A percentile compares a stretch with the other conserved stretches of the same genome.
Evolutionary conservation across 2,888 invertebrate species (phyloP).

Genomic region (Drosophila gaucha): DNA sequence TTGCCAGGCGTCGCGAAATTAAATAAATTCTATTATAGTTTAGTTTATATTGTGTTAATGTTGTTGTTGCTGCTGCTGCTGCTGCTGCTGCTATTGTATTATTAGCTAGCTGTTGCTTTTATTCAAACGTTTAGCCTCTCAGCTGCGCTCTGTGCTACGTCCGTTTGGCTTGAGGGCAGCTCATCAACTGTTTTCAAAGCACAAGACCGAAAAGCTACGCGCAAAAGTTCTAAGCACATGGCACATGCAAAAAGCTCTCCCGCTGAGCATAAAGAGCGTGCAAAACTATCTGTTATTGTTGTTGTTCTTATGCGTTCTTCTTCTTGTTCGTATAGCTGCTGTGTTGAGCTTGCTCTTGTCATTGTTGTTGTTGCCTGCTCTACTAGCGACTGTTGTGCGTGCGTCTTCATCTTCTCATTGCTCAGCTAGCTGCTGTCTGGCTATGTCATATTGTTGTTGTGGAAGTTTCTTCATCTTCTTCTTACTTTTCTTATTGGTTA

Average conservation of each 20-base stretch:
- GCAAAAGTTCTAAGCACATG: constrained; percentile 65
- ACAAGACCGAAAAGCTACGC: constrained; percentile 42
- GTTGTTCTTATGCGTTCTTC: background rate
- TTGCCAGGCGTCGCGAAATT: constrained; percentile 31
- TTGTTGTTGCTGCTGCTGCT: constrained; percentile 16
- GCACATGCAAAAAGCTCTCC: constrained; percentile 40
- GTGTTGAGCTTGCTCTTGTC: background rate
- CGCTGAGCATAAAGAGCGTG: constrained; percentile 35
- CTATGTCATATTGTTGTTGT: background rate
- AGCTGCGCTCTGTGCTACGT: constrained; percentile 52
- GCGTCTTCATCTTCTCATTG: background rate
- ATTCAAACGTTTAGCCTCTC: constrained; percentile 12
- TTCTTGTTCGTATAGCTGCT: background rate
- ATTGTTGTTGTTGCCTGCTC: constrained; percentile 14
- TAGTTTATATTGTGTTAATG: constrained; percentile 14
- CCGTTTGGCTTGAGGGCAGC: constrained; percentile 80
- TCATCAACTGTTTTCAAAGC: constrained; percentile 79
- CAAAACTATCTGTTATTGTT: constrained; percentile 7
- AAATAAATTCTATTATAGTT: constrained; percentile 38
- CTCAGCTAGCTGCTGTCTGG: background rate
- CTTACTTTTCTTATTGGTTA: background rate
- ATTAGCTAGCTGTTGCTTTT: constrained; percentile 54
- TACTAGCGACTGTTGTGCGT: background rate
- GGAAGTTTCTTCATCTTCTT: background rate
- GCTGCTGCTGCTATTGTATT: constrained; percentile 16